Conservation (phyloP, 2,888 invertebrate species). For the Pegoplata infirma region DNA sequence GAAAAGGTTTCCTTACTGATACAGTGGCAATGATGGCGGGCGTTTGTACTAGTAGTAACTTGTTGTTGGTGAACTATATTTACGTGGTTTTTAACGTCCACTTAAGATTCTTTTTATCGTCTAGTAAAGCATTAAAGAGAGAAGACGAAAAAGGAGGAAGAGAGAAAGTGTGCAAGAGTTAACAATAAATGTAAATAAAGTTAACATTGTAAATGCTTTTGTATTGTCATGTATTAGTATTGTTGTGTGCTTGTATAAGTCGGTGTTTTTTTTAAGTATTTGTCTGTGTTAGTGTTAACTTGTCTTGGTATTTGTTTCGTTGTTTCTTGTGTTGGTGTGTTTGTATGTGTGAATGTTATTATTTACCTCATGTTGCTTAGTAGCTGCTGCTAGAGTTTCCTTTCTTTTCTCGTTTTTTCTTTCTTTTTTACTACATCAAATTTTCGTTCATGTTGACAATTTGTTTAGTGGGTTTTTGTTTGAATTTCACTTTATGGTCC, state of each 20-base stretch:
- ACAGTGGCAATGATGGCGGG: constrained; percentile 38
- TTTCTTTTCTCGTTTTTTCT: constrained; percentile 5
- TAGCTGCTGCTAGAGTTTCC: constrained; percentile 3
- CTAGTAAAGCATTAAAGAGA: neutral
- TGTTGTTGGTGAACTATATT: constrained; percentile 51
- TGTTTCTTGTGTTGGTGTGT: constrained; percentile 1
- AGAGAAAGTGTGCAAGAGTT: neutral
- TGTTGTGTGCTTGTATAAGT: neutral
- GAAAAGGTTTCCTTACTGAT: constrained; percentile 15
- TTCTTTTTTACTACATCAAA: constrained; percentile 24
- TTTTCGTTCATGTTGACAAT: constrained; percentile 59
- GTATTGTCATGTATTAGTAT: neutral
- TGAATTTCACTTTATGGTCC: constrained; percentile 40
- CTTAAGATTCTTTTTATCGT: constrained; percentile 36
- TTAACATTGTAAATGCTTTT: constrained; percentile 35
- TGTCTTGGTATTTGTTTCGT: too few species aligned
- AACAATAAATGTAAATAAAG: constrained; percentile 31
- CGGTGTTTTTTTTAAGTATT: neutral
- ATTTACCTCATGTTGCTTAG: constrained; percentile 41
- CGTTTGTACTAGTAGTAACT: constrained; percentile 13
- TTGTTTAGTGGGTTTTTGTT: constrained; percentile 49
- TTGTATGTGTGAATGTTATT: constrained; percentile 16
- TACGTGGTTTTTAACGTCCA: constrained; percentile 55
- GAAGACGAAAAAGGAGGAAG: too few species aligned
- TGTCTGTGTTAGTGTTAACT: constrained; percentile 17